phyloP scores from a whole-genome alignment of 1,140 invertebrate genomes.

The Aphidius gifuensis region DNA sequence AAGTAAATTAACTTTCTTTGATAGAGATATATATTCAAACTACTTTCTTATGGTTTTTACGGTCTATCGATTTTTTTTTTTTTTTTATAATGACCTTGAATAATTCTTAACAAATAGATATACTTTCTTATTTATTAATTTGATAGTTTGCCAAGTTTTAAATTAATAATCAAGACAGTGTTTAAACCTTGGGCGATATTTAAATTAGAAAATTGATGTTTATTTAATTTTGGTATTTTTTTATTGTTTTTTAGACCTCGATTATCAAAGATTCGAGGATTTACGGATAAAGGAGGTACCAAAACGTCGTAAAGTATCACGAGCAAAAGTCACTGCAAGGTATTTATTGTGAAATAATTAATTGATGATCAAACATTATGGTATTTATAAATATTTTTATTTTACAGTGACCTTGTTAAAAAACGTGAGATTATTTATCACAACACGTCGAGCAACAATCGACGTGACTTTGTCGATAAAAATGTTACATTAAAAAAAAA shows the following conservation, averaged over 20 bases:
- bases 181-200: no score
- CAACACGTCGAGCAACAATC: conserved; percentile 23
- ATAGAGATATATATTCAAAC: no score
- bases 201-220: not conserved
- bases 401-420: conserved; percentile 16
- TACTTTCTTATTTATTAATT: no score
- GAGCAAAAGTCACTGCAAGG: conserved; percentile 31
- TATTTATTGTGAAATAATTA: conserved; percentile 15
- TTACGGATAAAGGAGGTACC: conserved; percentile 28
- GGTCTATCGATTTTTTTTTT: no score
- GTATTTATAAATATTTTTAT: not conserved
- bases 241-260: conserved; percentile 27
- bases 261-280: conserved; percentile 30
- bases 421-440: conserved; percentile 40
- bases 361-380: not conserved
- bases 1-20: no score
- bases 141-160: no score
- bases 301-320: conserved; percentile 33
- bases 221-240: conserved; percentile 1
- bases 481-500: conserved; percentile 22
- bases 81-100: no score
- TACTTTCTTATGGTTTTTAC: no score
- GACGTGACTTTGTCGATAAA: conserved; percentile 30
- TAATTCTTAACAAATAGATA: no score
- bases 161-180: no score